A percentile compares a stretch with the other conserved stretches of the same genome.
Conservation (phyloP, 2,797 vertebrate species). For the Lindbergichthys nudifrons region DNA sequence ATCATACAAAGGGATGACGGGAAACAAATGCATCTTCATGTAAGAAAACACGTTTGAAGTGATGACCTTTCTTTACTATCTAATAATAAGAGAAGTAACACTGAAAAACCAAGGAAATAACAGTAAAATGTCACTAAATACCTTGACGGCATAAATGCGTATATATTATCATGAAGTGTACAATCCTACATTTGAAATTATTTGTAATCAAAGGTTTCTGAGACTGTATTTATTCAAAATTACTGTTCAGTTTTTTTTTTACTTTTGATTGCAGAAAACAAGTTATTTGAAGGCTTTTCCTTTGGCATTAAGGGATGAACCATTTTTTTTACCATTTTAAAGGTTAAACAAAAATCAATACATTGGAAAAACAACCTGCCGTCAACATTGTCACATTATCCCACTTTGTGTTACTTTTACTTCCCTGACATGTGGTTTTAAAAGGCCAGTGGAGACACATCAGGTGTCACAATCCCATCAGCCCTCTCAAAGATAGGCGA, state of each 20-base stretch:
- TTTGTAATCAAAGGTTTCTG: no score
- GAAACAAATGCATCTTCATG: neutral
- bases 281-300: no score
- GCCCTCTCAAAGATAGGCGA: conserved; percentile 12
- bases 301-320: no score
- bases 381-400: neutral
- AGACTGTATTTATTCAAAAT: no score
- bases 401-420: neutral
- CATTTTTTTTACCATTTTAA: no score
- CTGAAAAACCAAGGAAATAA: neutral
- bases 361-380: neutral
- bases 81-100: conserved; percentile 10
- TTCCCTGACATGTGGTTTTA: conserved; percentile 7
- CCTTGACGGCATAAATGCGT: conserved; percentile 20
- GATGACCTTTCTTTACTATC: neutral
- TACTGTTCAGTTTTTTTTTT: no score
- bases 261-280: no score
- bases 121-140: neutral
- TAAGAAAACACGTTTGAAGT: neutral
- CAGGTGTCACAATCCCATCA: conserved; percentile 43
- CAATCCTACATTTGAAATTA: no score
- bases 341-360: neutral
- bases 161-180: no score
- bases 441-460: neutral
- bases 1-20: neutral